Base-by-base conservation (phyloP, 2,113 vertebrate genomes). In the Etia nguti region DNA sequence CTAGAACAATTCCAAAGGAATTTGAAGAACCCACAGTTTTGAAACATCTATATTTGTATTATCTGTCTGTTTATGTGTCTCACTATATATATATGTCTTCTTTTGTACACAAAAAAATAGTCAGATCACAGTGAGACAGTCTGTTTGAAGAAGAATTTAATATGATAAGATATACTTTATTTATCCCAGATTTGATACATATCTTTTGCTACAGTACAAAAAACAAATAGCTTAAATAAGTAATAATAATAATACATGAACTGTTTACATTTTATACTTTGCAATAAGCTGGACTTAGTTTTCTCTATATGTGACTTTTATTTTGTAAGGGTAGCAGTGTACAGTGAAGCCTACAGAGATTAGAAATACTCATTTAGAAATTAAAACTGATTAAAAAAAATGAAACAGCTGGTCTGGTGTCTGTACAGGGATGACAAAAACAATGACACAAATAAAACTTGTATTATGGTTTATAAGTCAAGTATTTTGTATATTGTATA, bases 11-110 rank as follows among this genome's bases (percentile, higher is more conserved):
- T 50, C 7, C 18, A 50, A 50, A 50, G 15, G 24, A 29, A 20
- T 62, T 11, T 62, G 9, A 20, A 62, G 29, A 62, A 34, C 29
- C 16, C 0, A 18, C 16, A 34, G 59, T 34, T 0, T 41, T 68
- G 11, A 34, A n/a, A 65, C 16, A 36, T 62, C 9, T 46, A 46
- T 43, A 41, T 41, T 8, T 41, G 2, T 41, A 41, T 41, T 41
- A 10, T n/a, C n/a, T n/a, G n/a, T 41, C 2, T 41, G 38, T 41
- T 41, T 10, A 41, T 9, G 29, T 31, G 29, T 41, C 38, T 41
- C 8, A 41, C 10, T 10, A 6, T 46, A 6, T 15, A 15, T 15
- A 15, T 18, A 4, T 18, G 0, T 1, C 31, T 34, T 60, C 16
- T 62, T 62, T 62, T 62, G 31, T 65, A 12, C 34, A 65, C 60